A percentile compares a stretch with the other conserved stretches of the same genome.
These are phyloP conservation scores for Ictinia mississippiensis DNA, from an alignment of 2,797 vertebrate genomes.

Conservation along the genomic window DNA sequence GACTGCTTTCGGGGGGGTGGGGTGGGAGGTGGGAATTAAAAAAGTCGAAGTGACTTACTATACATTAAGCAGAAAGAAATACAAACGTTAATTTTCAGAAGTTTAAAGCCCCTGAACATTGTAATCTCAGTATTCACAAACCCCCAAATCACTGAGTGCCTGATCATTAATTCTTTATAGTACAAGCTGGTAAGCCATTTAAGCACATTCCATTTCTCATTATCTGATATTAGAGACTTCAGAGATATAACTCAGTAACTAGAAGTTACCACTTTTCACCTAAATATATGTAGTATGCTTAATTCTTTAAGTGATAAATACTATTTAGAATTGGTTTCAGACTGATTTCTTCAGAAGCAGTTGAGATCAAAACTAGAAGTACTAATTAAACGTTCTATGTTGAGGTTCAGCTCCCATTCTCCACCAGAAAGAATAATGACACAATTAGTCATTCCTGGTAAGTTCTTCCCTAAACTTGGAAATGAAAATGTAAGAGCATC, in stretches of 20 bases:
- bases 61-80: background rate
- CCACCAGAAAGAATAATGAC: background rate
- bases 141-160: background rate
- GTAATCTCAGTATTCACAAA: background rate
- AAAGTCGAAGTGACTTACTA: background rate
- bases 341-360: background rate
- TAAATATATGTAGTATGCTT: background rate
- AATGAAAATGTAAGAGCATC: background rate
- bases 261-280: background rate
- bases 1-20: background rate
- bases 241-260: background rate
- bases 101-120: background rate
- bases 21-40: rapidly evolving
- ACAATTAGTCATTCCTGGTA: background rate
- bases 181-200: background rate
- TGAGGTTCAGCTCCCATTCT: background rate
- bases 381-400: background rate
- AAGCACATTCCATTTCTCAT: background rate
- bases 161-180: background rate
- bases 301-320: background rate
- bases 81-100: background rate
- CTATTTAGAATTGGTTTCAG: background rate
- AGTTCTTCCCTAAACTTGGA: background rate
- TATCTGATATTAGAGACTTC: background rate
- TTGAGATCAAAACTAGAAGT: background rate